Evolutionary conservation across 2,888 invertebrate genomes (phyloP).

Genomic region (Pomacea canaliculata): DNA sequence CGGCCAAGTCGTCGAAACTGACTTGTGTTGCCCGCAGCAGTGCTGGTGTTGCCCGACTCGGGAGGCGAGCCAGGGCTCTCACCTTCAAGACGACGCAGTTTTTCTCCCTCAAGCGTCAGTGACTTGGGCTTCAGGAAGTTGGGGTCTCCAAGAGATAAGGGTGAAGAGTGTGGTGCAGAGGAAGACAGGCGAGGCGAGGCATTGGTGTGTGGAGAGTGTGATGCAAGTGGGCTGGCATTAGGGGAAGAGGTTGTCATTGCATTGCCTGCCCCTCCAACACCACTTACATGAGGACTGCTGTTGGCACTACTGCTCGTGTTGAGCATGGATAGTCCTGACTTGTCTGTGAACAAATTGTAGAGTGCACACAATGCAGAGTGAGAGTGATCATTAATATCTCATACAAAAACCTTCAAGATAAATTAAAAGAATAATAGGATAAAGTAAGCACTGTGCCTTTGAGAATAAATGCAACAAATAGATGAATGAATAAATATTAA

Average conservation of each 20-base stretch:
- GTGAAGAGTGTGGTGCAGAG: conserved; percentile 6
- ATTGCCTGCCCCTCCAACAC: conserved; percentile 4
- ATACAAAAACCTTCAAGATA: too few relatives aligned
- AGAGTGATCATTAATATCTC: too few relatives aligned
- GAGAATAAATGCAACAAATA: too few relatives aligned
- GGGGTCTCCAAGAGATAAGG: background rate
- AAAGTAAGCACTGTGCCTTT: too few relatives aligned
- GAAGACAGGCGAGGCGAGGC: conserved; percentile 20
- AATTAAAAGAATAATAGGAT: too few relatives aligned
- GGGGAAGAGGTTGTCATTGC: conserved; percentile 10
- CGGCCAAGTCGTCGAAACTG: conserved; percentile 47
- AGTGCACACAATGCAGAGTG: too few relatives aligned
- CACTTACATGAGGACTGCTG: conserved; percentile 20
- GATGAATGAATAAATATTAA: too few relatives aligned
- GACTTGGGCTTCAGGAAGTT: conserved; percentile 54
- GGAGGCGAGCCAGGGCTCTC: conserved; percentile 56
- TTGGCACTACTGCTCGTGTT: conserved; percentile 14
- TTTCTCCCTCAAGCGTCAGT: conserved; percentile 64
- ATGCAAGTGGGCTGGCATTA: conserved; percentile 8
- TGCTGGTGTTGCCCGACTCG: conserved; percentile 39
- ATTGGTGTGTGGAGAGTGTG: conserved; percentile 5
- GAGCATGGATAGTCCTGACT: conserved; percentile 7
- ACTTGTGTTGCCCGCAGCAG: conserved; percentile 21
- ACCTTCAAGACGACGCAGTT: conserved; percentile 32
- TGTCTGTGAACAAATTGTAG: conserved; percentile 9